Conservation (phyloP, 2,888 invertebrate genomes). For the Byasa hedistus region DNA sequence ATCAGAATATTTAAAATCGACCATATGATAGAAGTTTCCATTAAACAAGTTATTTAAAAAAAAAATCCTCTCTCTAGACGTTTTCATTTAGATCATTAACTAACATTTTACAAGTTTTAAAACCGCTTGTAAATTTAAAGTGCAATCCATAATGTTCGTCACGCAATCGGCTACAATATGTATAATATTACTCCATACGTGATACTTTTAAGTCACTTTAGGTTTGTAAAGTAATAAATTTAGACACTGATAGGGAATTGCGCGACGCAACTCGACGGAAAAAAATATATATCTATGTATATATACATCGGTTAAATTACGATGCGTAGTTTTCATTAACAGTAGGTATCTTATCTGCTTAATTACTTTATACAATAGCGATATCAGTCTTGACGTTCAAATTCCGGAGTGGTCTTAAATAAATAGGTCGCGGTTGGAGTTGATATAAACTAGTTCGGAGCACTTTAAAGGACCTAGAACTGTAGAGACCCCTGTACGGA, state of each 20-base stretch:
- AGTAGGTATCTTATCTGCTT: constrained; percentile 24
- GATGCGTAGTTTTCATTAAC: constrained; percentile 26
- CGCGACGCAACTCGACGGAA: constrained; percentile 15
- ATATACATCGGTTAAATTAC: constrained; percentile 14
- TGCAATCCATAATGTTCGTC: constrained; percentile 4
- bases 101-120: not conserved
- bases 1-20: no score
- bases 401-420: constrained; percentile 12
- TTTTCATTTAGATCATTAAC: not conserved
- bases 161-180: constrained; percentile 8
- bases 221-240: constrained; percentile 20
- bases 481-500: constrained; percentile 17
- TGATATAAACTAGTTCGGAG: not conserved
- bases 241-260: constrained; percentile 7
- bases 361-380: constrained; percentile 20
- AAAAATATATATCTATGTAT: not conserved
- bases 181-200: constrained; percentile 13
- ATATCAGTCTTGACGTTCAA: constrained; percentile 10
- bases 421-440: constrained; percentile 20
- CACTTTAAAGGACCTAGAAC: not conserved
- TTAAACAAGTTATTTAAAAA: not conserved
- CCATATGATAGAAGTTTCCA: no score
- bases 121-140: constrained; percentile 7
- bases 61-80: not conserved
- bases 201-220: constrained; percentile 31